Evolutionary conservation across 2,113 vertebrate genomes (phyloP).

Genomic region (Murina feae): DNA sequence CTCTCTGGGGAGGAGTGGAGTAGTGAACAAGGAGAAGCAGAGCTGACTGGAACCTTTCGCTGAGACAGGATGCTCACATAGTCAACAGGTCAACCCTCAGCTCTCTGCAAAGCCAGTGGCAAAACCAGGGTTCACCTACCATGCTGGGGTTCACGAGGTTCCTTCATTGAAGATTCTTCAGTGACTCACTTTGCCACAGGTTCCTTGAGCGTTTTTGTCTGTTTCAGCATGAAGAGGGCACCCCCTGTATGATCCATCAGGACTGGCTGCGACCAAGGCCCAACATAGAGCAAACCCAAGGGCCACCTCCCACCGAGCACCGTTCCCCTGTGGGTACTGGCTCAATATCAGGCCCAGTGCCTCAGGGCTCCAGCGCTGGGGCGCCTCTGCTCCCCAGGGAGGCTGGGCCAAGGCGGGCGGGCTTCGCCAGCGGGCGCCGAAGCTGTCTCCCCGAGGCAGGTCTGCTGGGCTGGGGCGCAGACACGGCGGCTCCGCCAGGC

Average conservation of each 20-base stretch:
- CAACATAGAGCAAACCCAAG: rapidly evolving
- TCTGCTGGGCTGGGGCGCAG: constrained; percentile 34
- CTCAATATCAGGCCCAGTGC: background rate
- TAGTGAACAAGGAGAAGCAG: too few species aligned
- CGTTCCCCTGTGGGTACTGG: background rate
- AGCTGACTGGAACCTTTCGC: background rate
- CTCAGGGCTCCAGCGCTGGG: background rate
- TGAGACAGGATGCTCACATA: background rate
- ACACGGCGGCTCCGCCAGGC: constrained; percentile 67
- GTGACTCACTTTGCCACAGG: background rate
- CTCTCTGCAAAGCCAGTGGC: background rate
- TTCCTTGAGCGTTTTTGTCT: background rate
- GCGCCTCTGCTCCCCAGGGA: background rate
- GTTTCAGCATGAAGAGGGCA: background rate
- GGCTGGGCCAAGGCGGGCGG: background rate
- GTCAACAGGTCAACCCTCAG: background rate
- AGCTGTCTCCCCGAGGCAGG: background rate
- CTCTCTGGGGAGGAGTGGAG: background rate
- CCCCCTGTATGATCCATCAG: background rate
- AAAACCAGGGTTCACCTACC: rapidly evolving
- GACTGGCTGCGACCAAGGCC: background rate
- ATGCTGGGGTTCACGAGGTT: background rate
- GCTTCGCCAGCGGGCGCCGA: background rate
- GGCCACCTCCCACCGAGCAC: rapidly evolving
- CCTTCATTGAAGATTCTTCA: background rate